phyloP scores from a whole-genome alignment of 2,113 vertebrate species.

The Crotophaga sulcirostris region DNA sequence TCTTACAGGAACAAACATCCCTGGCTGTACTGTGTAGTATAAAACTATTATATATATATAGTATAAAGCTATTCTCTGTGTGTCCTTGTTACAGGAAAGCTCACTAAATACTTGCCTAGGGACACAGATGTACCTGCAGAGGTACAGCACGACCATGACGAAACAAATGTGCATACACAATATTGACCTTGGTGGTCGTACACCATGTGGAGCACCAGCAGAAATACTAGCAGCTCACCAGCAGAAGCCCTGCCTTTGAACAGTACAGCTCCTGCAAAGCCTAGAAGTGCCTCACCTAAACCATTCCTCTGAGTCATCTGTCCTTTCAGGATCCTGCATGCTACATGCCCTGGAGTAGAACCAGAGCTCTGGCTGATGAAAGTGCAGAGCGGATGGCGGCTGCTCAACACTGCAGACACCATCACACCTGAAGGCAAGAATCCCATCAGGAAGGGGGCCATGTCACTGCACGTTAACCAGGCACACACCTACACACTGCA shows the following conservation, averaged over 20 bases:
- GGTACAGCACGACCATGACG: neutral
- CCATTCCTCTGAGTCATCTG: neutral
- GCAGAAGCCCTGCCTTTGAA: neutral
- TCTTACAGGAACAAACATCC: neutral
- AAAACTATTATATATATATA: slow-evolving; percentile 2
- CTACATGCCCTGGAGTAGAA: fast-evolving
- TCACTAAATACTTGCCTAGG: slow-evolving; percentile 29
- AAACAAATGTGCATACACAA: neutral
- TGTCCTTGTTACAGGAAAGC: slow-evolving; percentile 2
- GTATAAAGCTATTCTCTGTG: neutral
- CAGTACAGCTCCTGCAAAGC: neutral
- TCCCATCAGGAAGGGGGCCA: neutral
- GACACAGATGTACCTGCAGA: slow-evolving; percentile 8
- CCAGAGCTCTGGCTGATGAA: neutral
- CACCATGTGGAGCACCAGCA: neutral
- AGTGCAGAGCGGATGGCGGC: fast-evolving
- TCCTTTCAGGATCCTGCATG: neutral
- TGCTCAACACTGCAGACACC: fast-evolving
- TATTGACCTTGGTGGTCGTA: neutral
- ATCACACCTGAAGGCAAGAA: neutral
- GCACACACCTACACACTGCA: neutral
- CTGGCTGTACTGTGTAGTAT: neutral
- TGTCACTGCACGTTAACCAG: neutral
- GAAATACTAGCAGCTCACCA: neutral
- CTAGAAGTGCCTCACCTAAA: neutral